These are phyloP conservation scores for Bombus turneri DNA, from an alignment of 1,140 invertebrate species.

Conservation along the genomic window DNA sequence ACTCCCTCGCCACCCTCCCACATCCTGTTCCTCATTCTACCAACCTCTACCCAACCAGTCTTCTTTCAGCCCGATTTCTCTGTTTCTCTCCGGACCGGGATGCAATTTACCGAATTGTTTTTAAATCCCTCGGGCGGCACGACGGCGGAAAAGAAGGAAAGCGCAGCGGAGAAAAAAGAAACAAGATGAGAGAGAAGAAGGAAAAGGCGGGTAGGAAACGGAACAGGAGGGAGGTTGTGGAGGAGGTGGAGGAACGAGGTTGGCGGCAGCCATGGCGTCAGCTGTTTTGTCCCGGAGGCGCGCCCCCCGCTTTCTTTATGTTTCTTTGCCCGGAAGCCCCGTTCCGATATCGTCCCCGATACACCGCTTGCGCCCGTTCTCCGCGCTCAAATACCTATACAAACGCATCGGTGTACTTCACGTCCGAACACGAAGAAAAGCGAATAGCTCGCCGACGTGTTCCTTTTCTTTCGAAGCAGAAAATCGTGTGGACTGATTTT, in stretches of 20 bases:
- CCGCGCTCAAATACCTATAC: slow-evolving; percentile 30
- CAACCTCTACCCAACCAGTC: background rate
- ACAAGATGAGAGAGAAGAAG: slow-evolving; percentile 52
- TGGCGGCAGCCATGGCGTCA: slow-evolving; percentile 78
- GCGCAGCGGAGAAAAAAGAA: slow-evolving; percentile 39
- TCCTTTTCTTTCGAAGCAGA: background rate
- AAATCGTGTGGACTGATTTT: background rate
- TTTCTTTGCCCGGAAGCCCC: slow-evolving; percentile 74
- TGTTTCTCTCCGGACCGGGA: slow-evolving; percentile 52
- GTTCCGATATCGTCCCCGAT: slow-evolving; percentile 71
- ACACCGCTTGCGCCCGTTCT: slow-evolving; percentile 50
- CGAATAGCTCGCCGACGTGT: background rate
- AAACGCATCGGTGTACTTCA: background rate
- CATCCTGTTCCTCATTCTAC: background rate
- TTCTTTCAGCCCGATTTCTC: slow-evolving; percentile 40
- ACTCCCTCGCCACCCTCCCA: background rate
- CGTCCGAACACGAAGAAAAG: background rate
- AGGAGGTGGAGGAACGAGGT: slow-evolving; percentile 65
- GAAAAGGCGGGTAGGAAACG: slow-evolving; percentile 42
- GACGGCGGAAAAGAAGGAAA: slow-evolving; percentile 46
- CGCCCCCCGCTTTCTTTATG: slow-evolving; percentile 73
- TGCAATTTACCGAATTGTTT: slow-evolving; percentile 81
- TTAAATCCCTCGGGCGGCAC: slow-evolving; percentile 75
- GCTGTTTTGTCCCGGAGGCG: slow-evolving; percentile 78
- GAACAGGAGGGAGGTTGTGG: slow-evolving; percentile 51